phyloP scores from a whole-genome alignment of 2,113 vertebrate species.

The Rhombomys opimus region DNA sequence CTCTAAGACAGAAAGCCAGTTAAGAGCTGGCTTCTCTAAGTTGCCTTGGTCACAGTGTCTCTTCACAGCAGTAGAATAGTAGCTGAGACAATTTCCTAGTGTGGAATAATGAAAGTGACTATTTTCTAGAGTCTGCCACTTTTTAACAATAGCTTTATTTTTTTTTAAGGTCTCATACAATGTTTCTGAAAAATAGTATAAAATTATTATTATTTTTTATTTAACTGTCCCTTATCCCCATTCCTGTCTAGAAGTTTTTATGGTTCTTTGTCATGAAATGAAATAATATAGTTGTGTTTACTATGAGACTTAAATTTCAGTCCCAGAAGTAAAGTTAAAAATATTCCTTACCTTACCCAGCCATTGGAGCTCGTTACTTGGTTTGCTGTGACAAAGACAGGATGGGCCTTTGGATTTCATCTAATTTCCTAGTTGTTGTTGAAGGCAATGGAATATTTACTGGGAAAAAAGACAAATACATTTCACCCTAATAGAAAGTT shows the following conservation, averaged over 20 bases:
- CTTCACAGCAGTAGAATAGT: neutral
- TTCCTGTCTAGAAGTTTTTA: neutral
- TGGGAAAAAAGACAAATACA: slow-evolving; percentile 7
- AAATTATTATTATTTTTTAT: slow-evolving; percentile 23
- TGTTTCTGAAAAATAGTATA: slow-evolving; percentile 27
- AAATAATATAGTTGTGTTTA: neutral
- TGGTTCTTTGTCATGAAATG: slow-evolving; percentile 57
- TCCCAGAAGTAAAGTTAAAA: neutral
- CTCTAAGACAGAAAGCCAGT: neutral
- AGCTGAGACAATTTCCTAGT: neutral
- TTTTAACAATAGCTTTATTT: neutral
- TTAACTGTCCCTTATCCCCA: neutral
- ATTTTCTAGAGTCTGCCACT: slow-evolving; percentile 32
- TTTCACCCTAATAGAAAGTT: slow-evolving; percentile 40
- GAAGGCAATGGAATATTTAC: slow-evolving; percentile 53
- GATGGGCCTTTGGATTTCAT: slow-evolving; percentile 57
- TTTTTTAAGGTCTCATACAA: slow-evolving; percentile 26
- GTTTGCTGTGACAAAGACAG: slow-evolving; percentile 21
- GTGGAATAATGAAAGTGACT: slow-evolving; percentile 14
- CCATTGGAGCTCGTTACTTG: neutral
- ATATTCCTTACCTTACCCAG: slow-evolving; percentile 9
- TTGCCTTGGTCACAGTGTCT: neutral
- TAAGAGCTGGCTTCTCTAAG: neutral
- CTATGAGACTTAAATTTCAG: neutral
- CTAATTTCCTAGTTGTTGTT: slow-evolving; percentile 58